A percentile compares a stretch with the other conserved stretches of the same genome.
Conservation (phyloP, 2,797 vertebrate species). For the Clarias fuscus region DNA sequence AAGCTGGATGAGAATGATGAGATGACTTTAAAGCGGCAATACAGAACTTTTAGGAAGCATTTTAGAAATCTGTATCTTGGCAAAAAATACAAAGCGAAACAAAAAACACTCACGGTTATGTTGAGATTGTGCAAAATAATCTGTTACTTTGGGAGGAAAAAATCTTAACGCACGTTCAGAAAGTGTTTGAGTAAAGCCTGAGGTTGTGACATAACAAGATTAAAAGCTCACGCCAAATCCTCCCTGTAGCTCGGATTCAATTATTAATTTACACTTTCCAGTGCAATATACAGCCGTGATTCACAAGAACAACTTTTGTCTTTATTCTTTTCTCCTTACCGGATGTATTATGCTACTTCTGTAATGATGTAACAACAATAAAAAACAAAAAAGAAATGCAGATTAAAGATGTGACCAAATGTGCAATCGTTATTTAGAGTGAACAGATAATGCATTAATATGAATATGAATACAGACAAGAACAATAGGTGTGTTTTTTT, state of each 20-base stretch:
- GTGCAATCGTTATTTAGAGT: background rate
- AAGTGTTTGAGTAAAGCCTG: background rate
- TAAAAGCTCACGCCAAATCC: background rate
- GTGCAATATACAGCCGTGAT: background rate
- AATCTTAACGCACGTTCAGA: background rate
- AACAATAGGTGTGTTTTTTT: background rate
- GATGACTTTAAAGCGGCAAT: background rate
- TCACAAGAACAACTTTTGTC: background rate
- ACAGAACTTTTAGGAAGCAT: background rate
- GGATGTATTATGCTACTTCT: background rate
- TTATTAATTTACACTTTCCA: background rate
- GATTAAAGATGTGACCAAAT: background rate
- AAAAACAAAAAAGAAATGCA: background rate
- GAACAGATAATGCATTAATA: background rate
- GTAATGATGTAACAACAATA: background rate
- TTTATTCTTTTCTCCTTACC: background rate
- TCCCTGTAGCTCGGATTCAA: background rate
- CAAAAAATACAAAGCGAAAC: background rate
- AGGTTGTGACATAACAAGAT: background rate
- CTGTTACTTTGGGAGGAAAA: background rate
- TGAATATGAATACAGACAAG: background rate
- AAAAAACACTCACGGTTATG: background rate
- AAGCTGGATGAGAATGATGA: conserved; percentile 55
- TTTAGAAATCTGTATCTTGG: background rate
- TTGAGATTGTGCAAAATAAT: background rate